Evolutionary conservation across 2,797 vertebrate genomes (phyloP).

Genomic region (Liasis olivaceus): DNA sequence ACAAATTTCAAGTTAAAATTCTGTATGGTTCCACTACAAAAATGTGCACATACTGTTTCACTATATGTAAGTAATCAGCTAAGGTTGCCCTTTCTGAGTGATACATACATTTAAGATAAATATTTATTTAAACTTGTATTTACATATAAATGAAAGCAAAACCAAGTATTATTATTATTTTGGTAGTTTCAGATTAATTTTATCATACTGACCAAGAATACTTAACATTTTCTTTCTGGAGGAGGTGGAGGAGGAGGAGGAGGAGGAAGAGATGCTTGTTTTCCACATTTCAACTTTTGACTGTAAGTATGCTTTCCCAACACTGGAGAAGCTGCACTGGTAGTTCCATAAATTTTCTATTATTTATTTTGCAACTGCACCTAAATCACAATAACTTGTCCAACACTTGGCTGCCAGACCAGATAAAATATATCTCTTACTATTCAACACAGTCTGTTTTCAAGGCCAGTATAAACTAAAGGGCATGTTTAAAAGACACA

Average conservation of each 20-base stretch:
- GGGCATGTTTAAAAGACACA: slow-evolving; percentile 45
- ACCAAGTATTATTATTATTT: not conserved
- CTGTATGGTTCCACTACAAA: not conserved
- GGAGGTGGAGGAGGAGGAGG: not conserved
- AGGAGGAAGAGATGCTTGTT: not conserved
- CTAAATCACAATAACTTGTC: slow-evolving; percentile 63
- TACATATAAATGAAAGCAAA: slow-evolving; percentile 15
- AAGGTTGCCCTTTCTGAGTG: not conserved
- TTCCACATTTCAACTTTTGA: slow-evolving; percentile 41
- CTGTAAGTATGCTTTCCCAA: slow-evolving; percentile 51
- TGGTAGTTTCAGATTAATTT: slow-evolving; percentile 1
- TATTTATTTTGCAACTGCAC: slow-evolving; percentile 69
- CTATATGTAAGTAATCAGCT: not conserved
- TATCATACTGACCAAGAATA: not conserved
- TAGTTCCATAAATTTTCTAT: slow-evolving; percentile 62
- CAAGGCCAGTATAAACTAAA: slow-evolving; percentile 50
- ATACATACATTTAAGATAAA: not conserved
- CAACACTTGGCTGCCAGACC: slow-evolving; percentile 52
- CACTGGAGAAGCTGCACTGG: slow-evolving; percentile 25
- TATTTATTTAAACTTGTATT: not conserved
- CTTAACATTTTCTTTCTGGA: not conserved
- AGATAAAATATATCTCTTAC: slow-evolving; percentile 59
- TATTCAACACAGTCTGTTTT: slow-evolving; percentile 56
- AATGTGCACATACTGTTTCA: not conserved
- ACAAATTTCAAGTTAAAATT: not conserved